phyloP scores from a whole-genome alignment of 1,140 invertebrate genomes.

The Atta texana region DNA sequence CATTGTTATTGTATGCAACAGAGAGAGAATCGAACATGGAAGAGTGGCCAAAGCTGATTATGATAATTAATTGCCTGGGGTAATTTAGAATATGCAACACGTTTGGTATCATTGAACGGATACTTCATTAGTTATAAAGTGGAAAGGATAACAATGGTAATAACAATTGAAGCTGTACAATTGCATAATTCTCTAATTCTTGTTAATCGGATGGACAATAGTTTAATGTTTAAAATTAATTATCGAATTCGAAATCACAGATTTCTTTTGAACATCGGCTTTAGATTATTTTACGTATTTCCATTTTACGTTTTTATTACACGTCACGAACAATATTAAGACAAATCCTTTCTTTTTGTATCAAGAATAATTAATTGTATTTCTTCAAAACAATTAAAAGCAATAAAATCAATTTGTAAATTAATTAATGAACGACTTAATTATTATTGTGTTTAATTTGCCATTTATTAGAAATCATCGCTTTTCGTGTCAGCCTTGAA shows the following conservation, averaged over 20 bases:
- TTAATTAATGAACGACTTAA: neutral
- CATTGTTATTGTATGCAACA: neutral
- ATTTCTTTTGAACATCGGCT: neutral
- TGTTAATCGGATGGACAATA: neutral
- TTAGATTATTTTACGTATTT: neutral
- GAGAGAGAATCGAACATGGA: slow-evolving; percentile 49
- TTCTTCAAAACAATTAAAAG: neutral
- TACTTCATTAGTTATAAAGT: slow-evolving; percentile 58
- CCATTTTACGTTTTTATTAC: neutral
- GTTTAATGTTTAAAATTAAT: slow-evolving; percentile 4
- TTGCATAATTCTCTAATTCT: slow-evolving; percentile 18
- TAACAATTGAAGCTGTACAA: neutral
- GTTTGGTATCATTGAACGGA: slow-evolving; percentile 52
- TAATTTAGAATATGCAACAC: slow-evolving; percentile 50
- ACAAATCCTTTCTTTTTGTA: neutral
- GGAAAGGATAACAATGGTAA: slow-evolving; percentile 27
- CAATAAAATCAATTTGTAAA: neutral
- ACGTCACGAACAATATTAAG: neutral
- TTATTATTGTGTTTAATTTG: neutral
- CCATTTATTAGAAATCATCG: neutral
- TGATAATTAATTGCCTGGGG: slow-evolving; percentile 71
- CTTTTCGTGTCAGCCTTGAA: too few relatives aligned
- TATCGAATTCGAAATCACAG: neutral
- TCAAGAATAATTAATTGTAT: slow-evolving; percentile 2
- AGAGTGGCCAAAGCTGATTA: slow-evolving; percentile 68